Evolutionary conservation across 2,113 vertebrate species (phyloP).

Genomic region (Ceratotherium simum): DNA sequence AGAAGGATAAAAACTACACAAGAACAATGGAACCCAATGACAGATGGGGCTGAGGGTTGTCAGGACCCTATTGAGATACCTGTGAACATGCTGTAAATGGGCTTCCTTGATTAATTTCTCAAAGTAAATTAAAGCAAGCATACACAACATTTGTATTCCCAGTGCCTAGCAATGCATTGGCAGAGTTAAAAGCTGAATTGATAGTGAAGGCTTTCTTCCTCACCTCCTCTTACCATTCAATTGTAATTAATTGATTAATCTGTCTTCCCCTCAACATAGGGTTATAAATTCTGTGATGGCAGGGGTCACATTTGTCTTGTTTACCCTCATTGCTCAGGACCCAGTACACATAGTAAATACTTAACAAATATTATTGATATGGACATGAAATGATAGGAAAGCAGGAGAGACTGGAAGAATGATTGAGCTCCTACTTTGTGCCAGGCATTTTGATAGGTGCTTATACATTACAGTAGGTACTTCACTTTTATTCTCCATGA

Average conservation of each 20-base stretch:
- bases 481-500: not conserved
- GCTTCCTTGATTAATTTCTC: not conserved
- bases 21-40: not conserved
- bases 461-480: not conserved
- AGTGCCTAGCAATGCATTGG: not conserved
- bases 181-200: not conserved
- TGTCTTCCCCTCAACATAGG: not conserved
- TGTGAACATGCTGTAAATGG: not conserved
- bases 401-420: not conserved
- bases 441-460: not conserved
- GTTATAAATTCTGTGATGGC: not conserved
- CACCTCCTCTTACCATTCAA: not conserved
- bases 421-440: not conserved
- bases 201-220: not conserved
- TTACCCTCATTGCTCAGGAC: not conserved
- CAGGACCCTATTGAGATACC: not conserved
- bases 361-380: not conserved
- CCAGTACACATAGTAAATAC: not conserved
- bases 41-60: not conserved
- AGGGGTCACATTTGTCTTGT: not conserved
- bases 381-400: not conserved
- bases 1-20: not conserved
- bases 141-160: not conserved
- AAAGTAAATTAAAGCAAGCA: not conserved
- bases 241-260: conserved; percentile 16